Conservation (phyloP, 2,797 vertebrate genomes). For the Sternarchorhynchus goeldii region DNA sequence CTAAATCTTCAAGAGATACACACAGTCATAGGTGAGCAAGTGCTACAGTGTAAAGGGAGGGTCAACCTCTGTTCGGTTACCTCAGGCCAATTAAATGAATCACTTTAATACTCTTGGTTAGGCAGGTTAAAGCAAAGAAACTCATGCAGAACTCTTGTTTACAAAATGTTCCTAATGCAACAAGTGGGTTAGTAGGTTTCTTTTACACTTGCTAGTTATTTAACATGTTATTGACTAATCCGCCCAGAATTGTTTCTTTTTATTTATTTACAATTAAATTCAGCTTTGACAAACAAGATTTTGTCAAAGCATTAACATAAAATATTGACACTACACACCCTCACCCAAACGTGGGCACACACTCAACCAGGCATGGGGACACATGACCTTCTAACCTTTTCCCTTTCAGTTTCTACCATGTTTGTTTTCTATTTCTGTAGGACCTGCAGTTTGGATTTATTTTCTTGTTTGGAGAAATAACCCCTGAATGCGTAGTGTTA, state of each 20-base stretch:
- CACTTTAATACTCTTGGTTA: background rate
- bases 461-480: slow-evolving; percentile 46
- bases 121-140: background rate
- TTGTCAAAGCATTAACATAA: background rate
- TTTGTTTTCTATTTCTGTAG: slow-evolving; percentile 38
- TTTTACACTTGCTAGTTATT: too few species aligned
- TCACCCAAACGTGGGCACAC: slow-evolving; percentile 18
- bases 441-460: slow-evolving; percentile 30
- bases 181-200: background rate
- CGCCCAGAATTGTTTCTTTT: too few species aligned
- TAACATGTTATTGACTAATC: too few species aligned
- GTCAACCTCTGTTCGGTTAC: background rate
- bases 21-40: too few species aligned
- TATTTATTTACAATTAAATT: background rate
- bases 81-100: slow-evolving; percentile 3
- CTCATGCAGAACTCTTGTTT: background rate
- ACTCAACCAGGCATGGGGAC: background rate
- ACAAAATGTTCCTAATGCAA: background rate
- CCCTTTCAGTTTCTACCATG: slow-evolving; percentile 11
- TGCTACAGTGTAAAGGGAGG: too few species aligned
- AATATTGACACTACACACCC: background rate
- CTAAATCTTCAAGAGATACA: too few species aligned
- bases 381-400: slow-evolving; percentile 35
- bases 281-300: background rate
- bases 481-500: slow-evolving; percentile 43